Conservation (phyloP, 2,113 vertebrate genomes). For the Psammodynastes pulverulentus region DNA sequence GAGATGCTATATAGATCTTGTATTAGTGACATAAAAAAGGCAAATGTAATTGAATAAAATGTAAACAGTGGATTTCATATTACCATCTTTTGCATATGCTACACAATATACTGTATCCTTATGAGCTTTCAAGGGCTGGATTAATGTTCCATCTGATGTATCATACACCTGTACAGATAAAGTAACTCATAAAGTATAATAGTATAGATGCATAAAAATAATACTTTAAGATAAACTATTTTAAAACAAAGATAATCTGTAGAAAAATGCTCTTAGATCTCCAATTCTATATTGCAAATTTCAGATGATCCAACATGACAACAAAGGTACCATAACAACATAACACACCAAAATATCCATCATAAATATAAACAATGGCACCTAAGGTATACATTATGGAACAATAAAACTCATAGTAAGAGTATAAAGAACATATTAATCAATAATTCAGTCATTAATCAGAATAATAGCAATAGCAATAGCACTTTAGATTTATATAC, state of each 20-base stretch:
- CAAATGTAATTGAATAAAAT: neutral
- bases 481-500: too few species aligned
- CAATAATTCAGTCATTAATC: neutral
- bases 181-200: neutral
- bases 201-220: neutral
- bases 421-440: neutral
- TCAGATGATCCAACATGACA: neutral
- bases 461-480: too few species aligned
- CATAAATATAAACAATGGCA: neutral
- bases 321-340: neutral
- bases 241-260: neutral
- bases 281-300: neutral
- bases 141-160: conserved; percentile 88
- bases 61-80: conserved; percentile 7
- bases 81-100: conserved; percentile 97
- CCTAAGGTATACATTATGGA: neutral
- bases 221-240: neutral
- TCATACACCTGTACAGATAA: conserved; percentile 84
- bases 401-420: neutral
- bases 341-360: neutral
- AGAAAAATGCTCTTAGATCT: conserved; percentile 43
- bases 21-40: neutral
- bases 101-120: conserved; percentile 96
- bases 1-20: neutral
- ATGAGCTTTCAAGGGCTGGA: conserved; percentile 93